A percentile compares a stretch with the other conserved stretches of the same genome.
Evolutionary conservation across 1,140 invertebrate species (phyloP).

Genomic region (Pentalonia nigronervosa): DNA sequence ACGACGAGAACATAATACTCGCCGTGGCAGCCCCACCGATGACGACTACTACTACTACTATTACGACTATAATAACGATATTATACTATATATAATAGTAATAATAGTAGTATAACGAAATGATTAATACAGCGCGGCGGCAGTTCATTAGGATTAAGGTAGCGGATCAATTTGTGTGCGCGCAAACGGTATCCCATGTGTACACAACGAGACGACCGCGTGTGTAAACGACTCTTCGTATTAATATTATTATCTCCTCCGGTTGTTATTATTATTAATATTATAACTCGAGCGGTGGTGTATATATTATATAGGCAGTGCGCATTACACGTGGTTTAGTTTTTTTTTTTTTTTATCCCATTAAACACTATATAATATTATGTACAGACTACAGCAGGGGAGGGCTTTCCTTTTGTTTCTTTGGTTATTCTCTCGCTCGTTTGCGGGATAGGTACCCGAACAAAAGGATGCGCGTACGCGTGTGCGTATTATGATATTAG

Average conservation of each 20-base stretch:
- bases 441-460: background rate
- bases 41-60: background rate
- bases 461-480: background rate
- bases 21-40: background rate
- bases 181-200: slow-evolving; percentile 13
- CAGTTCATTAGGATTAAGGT: slow-evolving; percentile 50
- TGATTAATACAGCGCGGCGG: slow-evolving; percentile 42
- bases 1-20: slow-evolving; percentile 30
- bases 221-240: slow-evolving; percentile 29
- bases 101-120: slow-evolving; percentile 25
- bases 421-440: background rate
- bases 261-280: slow-evolving; percentile 7
- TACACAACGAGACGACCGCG: background rate
- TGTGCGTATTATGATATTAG: background rate
- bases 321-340: slow-evolving; percentile 2
- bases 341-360: slow-evolving; percentile 4
- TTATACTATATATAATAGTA: background rate
- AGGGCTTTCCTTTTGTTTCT: slow-evolving; percentile 3
- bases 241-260: slow-evolving; percentile 34
- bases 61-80: background rate
- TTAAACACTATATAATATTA: background rate
- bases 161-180: slow-evolving; percentile 44
- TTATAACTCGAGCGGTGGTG: background rate
- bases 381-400: background rate
- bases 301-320: background rate